A percentile compares a stretch with the other conserved stretches of the same genome.
Conservation (phyloP, 2,888 invertebrate genomes). For the Belgica antarctica region DNA sequence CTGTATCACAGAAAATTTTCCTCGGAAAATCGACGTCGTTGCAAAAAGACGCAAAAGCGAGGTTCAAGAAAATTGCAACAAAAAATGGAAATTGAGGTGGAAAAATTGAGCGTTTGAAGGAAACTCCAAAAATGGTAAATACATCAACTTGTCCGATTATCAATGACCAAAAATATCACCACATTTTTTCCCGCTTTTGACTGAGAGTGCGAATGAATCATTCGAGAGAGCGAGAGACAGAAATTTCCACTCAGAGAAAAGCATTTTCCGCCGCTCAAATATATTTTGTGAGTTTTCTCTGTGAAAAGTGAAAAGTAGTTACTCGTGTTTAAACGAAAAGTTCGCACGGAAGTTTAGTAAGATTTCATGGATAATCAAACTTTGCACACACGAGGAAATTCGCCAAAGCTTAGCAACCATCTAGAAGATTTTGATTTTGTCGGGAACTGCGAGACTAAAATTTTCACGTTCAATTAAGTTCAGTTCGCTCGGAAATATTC, state of each 20-base stretch:
- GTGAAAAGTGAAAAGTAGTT: neutral
- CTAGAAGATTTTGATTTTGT: too few relatives aligned
- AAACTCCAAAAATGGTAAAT: constrained; percentile 41
- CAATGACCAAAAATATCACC: neutral
- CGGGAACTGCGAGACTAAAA: neutral
- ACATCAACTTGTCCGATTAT: neutral
- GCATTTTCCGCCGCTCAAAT: neutral
- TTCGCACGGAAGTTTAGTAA: neutral
- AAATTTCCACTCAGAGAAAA: neutral
- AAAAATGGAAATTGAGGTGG: constrained; percentile 38
- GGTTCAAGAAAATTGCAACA: neutral
- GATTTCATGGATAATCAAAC: neutral
- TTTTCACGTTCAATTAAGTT: neutral
- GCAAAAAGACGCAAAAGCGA: neutral
- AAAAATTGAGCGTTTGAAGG: constrained; percentile 37
- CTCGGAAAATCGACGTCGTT: neutral
- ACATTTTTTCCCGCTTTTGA: constrained; percentile 4
- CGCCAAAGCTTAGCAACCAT: too few relatives aligned
- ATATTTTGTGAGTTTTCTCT: constrained; percentile 10
- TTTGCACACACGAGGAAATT: neutral
- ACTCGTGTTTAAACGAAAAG: too few relatives aligned
- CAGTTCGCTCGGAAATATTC: neutral
- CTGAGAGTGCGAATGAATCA: neutral
- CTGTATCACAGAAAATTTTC: neutral
- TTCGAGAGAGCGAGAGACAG: neutral